Conservation (phyloP, 2,888 invertebrate genomes). For the Nymphalis polychloros region DNA sequence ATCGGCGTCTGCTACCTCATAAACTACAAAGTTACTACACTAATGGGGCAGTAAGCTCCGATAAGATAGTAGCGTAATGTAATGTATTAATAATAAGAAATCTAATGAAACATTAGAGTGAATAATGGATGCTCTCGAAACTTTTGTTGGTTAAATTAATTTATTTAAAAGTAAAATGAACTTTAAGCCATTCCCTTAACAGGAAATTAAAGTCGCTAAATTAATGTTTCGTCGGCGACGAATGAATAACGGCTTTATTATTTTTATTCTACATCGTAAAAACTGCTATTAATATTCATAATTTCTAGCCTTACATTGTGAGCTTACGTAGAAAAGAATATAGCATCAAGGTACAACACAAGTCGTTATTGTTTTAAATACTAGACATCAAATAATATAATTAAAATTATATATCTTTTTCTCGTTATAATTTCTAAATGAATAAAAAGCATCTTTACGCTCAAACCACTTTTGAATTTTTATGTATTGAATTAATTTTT, state of each 20-base stretch:
- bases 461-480: too few relatives aligned
- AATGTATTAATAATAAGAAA: neutral
- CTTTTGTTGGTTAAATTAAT: conserved; percentile 32
- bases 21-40: too few relatives aligned
- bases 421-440: too few relatives aligned
- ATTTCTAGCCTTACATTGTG: too few relatives aligned
- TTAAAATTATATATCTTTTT: too few relatives aligned
- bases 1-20: too few relatives aligned
- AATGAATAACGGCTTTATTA: conserved; percentile 18
- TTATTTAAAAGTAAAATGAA: conserved; percentile 36
- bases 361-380: too few relatives aligned
- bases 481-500: too few relatives aligned
- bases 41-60: neutral
- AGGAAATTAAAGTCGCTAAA: conserved; percentile 40
- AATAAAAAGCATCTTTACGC: too few relatives aligned
- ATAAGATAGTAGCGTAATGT: neutral
- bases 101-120: neutral
- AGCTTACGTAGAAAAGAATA: too few relatives aligned
- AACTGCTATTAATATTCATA: neutral
- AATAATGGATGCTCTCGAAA: neutral
- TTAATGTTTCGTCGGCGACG: conserved; percentile 26
- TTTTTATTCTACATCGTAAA: conserved; percentile 9
- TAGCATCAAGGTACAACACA: too few relatives aligned
- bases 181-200: conserved; percentile 32
- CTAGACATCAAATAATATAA: too few relatives aligned